Percentiles rank a stretch among this genome's conserved stretches.
Evolutionary conservation across 2,113 vertebrate genomes (phyloP).

Genomic region (Ivindomyrus marchei): DNA sequence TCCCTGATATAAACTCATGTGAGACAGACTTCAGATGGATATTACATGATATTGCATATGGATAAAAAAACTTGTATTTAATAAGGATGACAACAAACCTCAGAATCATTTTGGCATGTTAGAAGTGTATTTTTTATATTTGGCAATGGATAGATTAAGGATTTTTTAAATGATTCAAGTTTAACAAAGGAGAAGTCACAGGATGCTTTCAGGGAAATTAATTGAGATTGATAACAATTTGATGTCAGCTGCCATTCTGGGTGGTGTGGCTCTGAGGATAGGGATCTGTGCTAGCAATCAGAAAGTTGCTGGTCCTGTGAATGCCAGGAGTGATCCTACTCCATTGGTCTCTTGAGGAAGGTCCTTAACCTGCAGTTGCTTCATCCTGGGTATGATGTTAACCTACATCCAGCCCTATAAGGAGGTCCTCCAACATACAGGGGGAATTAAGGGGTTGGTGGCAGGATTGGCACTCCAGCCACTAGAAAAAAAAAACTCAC

Average conservation of each 20-base stretch:
- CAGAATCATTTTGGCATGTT: background rate
- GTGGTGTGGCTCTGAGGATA: too few species aligned
- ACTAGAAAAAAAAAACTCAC: too few species aligned
- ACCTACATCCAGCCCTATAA: too few species aligned
- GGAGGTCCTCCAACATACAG: too few species aligned
- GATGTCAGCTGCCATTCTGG: background rate
- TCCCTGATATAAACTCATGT: background rate
- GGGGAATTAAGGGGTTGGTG: too few species aligned
- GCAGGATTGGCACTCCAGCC: too few species aligned
- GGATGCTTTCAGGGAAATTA: background rate
- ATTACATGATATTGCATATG: constrained; percentile 2
- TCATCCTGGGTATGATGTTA: too few species aligned
- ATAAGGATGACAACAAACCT: background rate
- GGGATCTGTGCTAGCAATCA: too few species aligned
- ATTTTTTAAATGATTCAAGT: background rate
- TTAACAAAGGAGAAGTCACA: background rate
- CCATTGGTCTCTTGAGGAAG: too few species aligned
- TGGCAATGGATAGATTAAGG: background rate
- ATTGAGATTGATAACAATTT: background rate
- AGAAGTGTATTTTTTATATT: background rate
- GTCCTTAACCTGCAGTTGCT: too few species aligned
- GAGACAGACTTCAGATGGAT: background rate
- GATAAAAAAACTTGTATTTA: background rate
- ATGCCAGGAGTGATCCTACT: too few species aligned
- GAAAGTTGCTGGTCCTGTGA: too few species aligned